Percentiles rank a stretch among this genome's conserved stretches.
These are phyloP conservation scores for Lycocerus yunnanus DNA, from an alignment of 2,888 invertebrate species.

Conservation along the genomic window DNA sequence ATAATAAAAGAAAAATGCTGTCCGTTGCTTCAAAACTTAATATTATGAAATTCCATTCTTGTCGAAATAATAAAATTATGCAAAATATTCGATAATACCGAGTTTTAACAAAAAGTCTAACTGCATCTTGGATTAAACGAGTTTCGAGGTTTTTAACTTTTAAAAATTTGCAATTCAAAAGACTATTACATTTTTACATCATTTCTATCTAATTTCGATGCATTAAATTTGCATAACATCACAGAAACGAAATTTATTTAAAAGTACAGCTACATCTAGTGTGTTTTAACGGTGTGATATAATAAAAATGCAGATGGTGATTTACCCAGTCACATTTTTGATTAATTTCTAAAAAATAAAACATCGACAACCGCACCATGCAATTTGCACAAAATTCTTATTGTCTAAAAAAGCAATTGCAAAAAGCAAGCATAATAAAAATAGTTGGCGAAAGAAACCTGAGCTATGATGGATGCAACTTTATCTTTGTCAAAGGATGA, in stretches of 20 bases:
- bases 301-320: not conserved
- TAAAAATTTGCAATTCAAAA: not conserved
- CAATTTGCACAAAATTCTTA: slow-evolving; percentile 7
- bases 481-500: slow-evolving; percentile 69
- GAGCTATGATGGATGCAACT: slow-evolving; percentile 72
- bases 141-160: not conserved
- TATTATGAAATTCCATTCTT: not conserved
- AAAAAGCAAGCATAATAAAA: slow-evolving; percentile 5
- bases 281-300: not conserved
- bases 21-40: not conserved
- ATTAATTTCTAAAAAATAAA: not conserved
- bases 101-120: not conserved
- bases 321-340: not conserved
- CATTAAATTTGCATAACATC: not conserved
- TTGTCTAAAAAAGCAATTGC: not conserved
- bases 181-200: not conserved
- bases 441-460: slow-evolving; percentile 56
- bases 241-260: not conserved
- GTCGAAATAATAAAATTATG: not conserved
- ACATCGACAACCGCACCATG: not conserved
- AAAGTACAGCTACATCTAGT: not conserved
- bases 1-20: not conserved
- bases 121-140: not conserved
- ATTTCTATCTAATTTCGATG: not conserved
- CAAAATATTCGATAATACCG: not conserved